Percentiles rank a stretch among this genome's conserved stretches.
Evolutionary conservation across 2,113 vertebrate species (phyloP).

Genomic region (Halichoerus grypus): DNA sequence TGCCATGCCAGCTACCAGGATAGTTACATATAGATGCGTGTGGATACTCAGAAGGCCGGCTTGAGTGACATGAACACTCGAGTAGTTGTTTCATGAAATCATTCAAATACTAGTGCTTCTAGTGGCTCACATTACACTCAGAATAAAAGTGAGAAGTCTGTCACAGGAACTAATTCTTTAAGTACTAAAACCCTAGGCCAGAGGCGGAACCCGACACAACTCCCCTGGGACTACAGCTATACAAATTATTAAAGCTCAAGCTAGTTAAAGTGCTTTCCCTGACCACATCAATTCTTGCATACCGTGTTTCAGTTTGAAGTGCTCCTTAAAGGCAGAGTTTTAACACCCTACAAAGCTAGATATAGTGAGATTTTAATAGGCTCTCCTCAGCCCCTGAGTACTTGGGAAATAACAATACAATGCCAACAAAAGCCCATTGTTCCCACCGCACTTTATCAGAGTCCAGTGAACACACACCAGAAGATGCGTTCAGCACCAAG

Average conservation of each 20-base stretch:
- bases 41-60: background rate
- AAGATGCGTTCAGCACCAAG: constrained; percentile 30
- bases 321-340: constrained; percentile 62
- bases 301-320: constrained; percentile 58
- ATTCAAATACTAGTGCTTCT: background rate
- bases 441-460: constrained; percentile 67
- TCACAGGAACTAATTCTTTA: background rate
- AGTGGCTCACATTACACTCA: background rate
- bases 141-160: constrained; percentile 16
- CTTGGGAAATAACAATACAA: constrained; percentile 69
- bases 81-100: background rate
- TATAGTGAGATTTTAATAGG: constrained; percentile 53
- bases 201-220: background rate
- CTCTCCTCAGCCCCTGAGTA: constrained; percentile 58
- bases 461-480: constrained; percentile 55
- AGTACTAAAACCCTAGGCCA: constrained; percentile 46
- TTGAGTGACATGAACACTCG: background rate
- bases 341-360: constrained; percentile 69
- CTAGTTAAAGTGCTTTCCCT: constrained; percentile 12
- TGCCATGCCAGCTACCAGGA: background rate
- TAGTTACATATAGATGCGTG: background rate
- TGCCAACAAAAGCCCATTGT: constrained; percentile 76
- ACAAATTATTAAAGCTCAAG: constrained; percentile 48
- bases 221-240: background rate
- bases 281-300: constrained; percentile 47